A percentile compares a stretch with the other conserved stretches of the same genome.
Evolutionary conservation across 2,113 vertebrate species (phyloP).

Genomic region (Collichthys lucidus): DNA sequence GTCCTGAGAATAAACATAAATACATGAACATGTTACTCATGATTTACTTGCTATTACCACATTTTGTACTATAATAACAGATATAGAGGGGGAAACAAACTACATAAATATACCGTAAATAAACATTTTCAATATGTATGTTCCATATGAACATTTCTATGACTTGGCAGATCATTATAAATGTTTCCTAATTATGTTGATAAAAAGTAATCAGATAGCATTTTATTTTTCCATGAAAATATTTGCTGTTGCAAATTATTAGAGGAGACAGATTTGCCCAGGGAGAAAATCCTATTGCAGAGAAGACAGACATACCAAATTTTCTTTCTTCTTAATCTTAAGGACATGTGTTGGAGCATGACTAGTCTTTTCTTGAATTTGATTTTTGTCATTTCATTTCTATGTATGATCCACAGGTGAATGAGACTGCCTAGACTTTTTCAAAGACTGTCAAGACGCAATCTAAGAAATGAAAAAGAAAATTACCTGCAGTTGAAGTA

Average conservation of each 20-base stretch:
- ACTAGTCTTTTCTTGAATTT: slow-evolving; percentile 5
- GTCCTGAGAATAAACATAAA: background rate
- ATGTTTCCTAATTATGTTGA: slow-evolving; percentile 7
- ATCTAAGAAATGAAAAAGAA: background rate
- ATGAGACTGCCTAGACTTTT: slow-evolving; percentile 11
- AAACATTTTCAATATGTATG: background rate
- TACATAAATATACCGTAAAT: background rate
- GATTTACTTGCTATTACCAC: background rate
- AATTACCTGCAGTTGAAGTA: slow-evolving; percentile 1
- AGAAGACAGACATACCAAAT: slow-evolving; percentile 3
- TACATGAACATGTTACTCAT: slow-evolving; percentile 2
- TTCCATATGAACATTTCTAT: background rate
- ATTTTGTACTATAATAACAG: background rate
- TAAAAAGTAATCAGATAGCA: background rate
- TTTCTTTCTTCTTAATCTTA: background rate
- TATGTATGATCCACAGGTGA: slow-evolving; percentile 4
- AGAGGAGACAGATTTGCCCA: background rate
- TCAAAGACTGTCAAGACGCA: background rate
- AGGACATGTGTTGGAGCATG: slow-evolving; percentile 28
- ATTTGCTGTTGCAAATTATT: slow-evolving; percentile 6
- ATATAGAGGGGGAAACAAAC: background rate
- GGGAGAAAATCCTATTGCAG: slow-evolving; percentile 3
- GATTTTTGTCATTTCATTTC: background rate
- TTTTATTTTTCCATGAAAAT: background rate
- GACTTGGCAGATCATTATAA: background rate